These are phyloP conservation scores for Lanistes nyassanus DNA, from an alignment of 1,140 invertebrate genomes.

Conservation along the genomic window DNA sequence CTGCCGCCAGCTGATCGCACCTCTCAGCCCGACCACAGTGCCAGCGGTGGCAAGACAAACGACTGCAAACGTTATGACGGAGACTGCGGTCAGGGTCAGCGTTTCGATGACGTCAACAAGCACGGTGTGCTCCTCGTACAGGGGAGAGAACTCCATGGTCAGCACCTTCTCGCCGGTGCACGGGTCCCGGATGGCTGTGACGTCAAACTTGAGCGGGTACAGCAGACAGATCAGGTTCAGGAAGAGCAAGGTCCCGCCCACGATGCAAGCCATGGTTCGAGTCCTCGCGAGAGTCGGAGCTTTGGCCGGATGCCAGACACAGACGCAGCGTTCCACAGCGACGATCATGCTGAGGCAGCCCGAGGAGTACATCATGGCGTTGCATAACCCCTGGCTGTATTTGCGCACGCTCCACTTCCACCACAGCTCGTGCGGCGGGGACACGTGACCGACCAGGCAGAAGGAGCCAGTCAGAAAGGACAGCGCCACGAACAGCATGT, in stretches of 20 bases:
- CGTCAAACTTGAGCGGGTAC: neutral
- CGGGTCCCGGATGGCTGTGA: neutral
- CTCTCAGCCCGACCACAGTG: conserved; percentile 14
- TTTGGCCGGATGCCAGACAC: conserved; percentile 9
- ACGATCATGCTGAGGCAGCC: conserved; percentile 11
- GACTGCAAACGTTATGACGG: neutral
- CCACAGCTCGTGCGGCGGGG: neutral
- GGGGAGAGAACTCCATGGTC: neutral
- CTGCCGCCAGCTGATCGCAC: conserved; percentile 1
- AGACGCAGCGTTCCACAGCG: conserved; percentile 8
- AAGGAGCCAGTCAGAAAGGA: neutral
- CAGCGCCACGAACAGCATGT: neutral
- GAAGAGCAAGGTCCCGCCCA: neutral
- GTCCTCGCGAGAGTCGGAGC: neutral
- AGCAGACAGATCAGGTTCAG: neutral
- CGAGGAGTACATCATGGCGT: conserved; percentile 2
- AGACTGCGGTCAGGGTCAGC: neutral
- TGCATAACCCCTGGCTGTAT: neutral
- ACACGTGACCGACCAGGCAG: neutral
- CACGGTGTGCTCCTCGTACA: neutral
- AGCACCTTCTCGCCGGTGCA: neutral
- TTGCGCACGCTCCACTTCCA: conserved; percentile 14
- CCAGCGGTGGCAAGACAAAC: conserved; percentile 1
- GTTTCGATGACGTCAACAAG: neutral
- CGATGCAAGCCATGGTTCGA: neutral